Evolutionary conservation across 2,113 vertebrate genomes (phyloP).

Genomic region (Podarcis raffonei): DNA sequence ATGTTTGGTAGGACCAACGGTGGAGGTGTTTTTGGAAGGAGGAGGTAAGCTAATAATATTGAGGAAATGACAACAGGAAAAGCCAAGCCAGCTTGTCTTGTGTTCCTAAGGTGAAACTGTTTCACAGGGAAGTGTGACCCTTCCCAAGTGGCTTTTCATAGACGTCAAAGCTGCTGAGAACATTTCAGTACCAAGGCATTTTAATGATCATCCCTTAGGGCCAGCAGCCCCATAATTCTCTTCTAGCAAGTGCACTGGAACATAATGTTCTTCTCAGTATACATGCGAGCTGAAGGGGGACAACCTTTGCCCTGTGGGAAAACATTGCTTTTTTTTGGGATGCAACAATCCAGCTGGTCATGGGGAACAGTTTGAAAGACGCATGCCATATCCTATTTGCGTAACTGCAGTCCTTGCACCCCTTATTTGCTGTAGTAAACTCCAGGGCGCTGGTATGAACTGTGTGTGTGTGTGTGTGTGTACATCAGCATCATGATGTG

Average conservation of each 20-base stretch:
- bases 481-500: too few species aligned
- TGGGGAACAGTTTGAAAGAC: background rate
- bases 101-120: slow-evolving; percentile 62
- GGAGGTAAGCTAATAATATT: background rate
- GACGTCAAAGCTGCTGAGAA: slow-evolving; percentile 59
- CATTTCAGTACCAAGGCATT: slow-evolving; percentile 65
- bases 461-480: too few species aligned
- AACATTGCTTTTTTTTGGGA: slow-evolving; percentile 32
- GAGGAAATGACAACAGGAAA: slow-evolving; percentile 42
- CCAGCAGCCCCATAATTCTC: slow-evolving; percentile 59
- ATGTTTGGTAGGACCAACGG: background rate
- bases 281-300: slow-evolving; percentile 52
- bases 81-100: slow-evolving; percentile 56
- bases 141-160: slow-evolving; percentile 59
- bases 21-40: slow-evolving; percentile 20
- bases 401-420: slow-evolving; percentile 2
- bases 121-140: slow-evolving; percentile 58
- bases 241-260: slow-evolving; percentile 67
- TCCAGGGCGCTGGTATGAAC: background rate
- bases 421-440: background rate
- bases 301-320: slow-evolving; percentile 44
- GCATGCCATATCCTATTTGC: background rate
- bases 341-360: slow-evolving; percentile 49
- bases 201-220: slow-evolving; percentile 58
- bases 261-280: slow-evolving; percentile 64